These are phyloP conservation scores for Galagoides demidoff DNA, from an alignment of 2,797 vertebrate genomes.

Conservation along the genomic window DNA sequence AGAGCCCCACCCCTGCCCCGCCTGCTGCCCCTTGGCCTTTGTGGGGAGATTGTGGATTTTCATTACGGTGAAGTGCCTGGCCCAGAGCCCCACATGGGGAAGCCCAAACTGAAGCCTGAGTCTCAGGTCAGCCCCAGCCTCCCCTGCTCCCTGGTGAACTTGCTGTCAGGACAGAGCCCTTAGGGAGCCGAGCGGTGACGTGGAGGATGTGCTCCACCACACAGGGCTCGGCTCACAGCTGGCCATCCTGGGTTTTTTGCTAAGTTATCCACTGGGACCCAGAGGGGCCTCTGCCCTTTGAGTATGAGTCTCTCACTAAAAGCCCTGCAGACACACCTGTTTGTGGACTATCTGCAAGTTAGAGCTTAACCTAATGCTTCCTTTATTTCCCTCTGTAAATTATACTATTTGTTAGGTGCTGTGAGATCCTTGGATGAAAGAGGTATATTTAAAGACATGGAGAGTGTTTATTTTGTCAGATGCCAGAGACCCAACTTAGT, in stretches of 20 bases:
- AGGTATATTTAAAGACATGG: neutral
- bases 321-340: rapidly evolving
- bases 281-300: neutral
- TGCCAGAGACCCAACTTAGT: neutral
- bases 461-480: neutral
- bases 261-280: too few relatives aligned
- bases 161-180: neutral
- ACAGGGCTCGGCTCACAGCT: rapidly evolving
- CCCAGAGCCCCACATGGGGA: neutral
- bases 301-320: neutral
- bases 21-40: neutral
- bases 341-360: neutral
- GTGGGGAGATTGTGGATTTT: too few relatives aligned
- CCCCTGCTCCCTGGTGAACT: neutral
- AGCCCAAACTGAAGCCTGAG: neutral
- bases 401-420: neutral
- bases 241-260: rapidly evolving
- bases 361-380: neutral
- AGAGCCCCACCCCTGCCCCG: too few relatives aligned
- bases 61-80: neutral
- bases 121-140: neutral
- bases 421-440: neutral
- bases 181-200: rapidly evolving
- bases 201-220: rapidly evolving
- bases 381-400: neutral